A percentile compares a stretch with the other conserved stretches of the same genome.
Evolutionary conservation across 30 jellyfish, hydroid and myxozoan species (phyloP).

Genomic region (Phacellophora camtschatica): DNA sequence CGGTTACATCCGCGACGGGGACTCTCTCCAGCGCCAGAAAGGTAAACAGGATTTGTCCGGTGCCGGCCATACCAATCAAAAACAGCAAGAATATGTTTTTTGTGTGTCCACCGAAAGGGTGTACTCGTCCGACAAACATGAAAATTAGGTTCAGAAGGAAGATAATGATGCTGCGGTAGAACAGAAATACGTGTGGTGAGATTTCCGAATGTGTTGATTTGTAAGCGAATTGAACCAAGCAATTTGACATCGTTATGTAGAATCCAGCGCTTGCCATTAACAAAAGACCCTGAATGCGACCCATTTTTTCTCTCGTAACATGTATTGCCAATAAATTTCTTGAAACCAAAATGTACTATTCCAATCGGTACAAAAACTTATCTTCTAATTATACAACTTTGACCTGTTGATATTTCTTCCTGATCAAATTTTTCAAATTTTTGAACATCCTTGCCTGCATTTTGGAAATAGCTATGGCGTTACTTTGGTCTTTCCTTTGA

Average conservation of each 20-base stretch:
- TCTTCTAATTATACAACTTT: no score
- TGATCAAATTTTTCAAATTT: no score
- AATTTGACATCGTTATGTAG: constrained; percentile 69
- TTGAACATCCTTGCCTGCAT: no score
- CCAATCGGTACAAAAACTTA: no score
- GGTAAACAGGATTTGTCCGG: constrained; percentile 66
- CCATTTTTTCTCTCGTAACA: background rate
- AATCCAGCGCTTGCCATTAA: constrained; percentile 87
- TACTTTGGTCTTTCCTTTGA: no score
- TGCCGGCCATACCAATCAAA: constrained; percentile 77
- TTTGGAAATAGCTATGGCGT: no score
- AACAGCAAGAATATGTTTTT: constrained; percentile 1
- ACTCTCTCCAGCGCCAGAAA: constrained; percentile 73
- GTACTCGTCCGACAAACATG: constrained; percentile 75
- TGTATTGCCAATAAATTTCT: no score
- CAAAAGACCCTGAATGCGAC: constrained; percentile 66
- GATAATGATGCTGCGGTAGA: constrained; percentile 61
- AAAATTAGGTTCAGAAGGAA: constrained; percentile 29
- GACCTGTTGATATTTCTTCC: no score
- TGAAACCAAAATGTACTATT: no score
- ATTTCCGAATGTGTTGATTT: constrained; percentile 51
- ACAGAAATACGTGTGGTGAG: constrained; percentile 60
- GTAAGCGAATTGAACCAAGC: constrained; percentile 73
- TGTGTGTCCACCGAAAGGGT: constrained; percentile 39
- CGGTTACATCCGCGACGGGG: constrained; percentile 85